Conservation (phyloP, 2,113 vertebrate species). For the Clinocottus analis region DNA sequence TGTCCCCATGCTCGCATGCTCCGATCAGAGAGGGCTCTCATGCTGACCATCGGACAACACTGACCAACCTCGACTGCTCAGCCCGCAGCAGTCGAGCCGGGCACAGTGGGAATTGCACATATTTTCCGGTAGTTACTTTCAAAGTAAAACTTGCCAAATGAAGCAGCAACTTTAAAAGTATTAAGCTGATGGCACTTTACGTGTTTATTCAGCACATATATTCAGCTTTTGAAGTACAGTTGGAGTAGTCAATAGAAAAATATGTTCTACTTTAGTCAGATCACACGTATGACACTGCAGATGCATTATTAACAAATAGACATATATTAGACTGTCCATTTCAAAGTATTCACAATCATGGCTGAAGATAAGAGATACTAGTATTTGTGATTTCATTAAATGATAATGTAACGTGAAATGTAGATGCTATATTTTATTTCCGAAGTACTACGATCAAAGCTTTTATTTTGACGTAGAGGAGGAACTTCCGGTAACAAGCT, state of each 20-base stretch:
- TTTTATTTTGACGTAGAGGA: background rate
- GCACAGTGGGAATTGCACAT: background rate
- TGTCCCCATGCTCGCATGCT: slow-evolving; percentile 54
- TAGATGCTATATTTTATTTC: background rate
- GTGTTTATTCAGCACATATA: background rate
- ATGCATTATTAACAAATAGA: background rate
- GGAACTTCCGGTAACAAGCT: background rate
- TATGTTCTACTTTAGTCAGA: background rate
- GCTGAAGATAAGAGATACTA: background rate
- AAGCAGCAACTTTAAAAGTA: background rate
- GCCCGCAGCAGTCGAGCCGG: background rate
- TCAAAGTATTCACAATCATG: background rate
- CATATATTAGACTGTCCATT: background rate
- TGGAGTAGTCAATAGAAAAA: background rate
- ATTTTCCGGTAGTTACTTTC: slow-evolving; percentile 44
- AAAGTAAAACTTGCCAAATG: slow-evolving; percentile 54
- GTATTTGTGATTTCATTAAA: background rate
- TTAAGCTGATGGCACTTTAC: background rate
- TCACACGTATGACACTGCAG: background rate
- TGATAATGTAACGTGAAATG: background rate
- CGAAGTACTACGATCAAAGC: background rate
- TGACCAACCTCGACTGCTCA: slow-evolving; percentile 34
- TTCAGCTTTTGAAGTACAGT: background rate
- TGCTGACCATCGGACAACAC: slow-evolving; percentile 61
- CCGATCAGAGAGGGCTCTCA: slow-evolving; percentile 51